Conservation (phyloP, 2,888 invertebrate species). For the Ceraclea dissimilis region DNA sequence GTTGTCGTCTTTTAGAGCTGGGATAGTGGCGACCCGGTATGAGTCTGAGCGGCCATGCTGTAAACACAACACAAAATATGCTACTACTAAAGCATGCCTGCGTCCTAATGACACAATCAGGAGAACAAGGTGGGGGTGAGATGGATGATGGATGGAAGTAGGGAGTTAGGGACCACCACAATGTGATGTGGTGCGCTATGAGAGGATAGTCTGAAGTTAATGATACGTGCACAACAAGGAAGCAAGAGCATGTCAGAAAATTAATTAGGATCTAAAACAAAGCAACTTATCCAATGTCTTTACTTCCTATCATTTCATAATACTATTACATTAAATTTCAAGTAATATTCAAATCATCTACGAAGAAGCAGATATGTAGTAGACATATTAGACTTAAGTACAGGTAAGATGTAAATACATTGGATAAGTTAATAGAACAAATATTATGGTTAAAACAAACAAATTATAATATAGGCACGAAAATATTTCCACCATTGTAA, state of each 20-base stretch:
- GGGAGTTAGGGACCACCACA: background rate
- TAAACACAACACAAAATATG: slow-evolving; percentile 40
- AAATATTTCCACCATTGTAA: too few relatives aligned
- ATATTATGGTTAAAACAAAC: too few relatives aligned
- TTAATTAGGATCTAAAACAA: slow-evolving; percentile 6
- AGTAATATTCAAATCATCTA: too few relatives aligned
- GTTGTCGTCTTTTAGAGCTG: slow-evolving; percentile 89
- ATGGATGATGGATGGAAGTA: background rate
- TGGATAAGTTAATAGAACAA: too few relatives aligned
- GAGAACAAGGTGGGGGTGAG: background rate
- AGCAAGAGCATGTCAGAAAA: slow-evolving; percentile 21
- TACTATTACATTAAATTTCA: too few relatives aligned
- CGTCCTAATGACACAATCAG: slow-evolving; percentile 11
- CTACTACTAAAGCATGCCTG: slow-evolving; percentile 26
- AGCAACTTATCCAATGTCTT: background rate
- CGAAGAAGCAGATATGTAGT: too few relatives aligned
- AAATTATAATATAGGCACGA: too few relatives aligned
- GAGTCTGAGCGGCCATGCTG: slow-evolving; percentile 95
- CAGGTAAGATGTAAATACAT: too few relatives aligned
- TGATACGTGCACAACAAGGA: slow-evolving; percentile 17
- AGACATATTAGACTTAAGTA: too few relatives aligned
- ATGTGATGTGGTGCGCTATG: slow-evolving; percentile 1
- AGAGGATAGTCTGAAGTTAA: slow-evolving; percentile 14
- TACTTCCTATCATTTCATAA: too few relatives aligned
- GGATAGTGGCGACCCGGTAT: slow-evolving; percentile 94